Percentiles rank a stretch among this genome's conserved stretches.
phyloP scores from a whole-genome alignment of 2,888 invertebrate genomes.

The Chydorus sphaericus region DNA sequence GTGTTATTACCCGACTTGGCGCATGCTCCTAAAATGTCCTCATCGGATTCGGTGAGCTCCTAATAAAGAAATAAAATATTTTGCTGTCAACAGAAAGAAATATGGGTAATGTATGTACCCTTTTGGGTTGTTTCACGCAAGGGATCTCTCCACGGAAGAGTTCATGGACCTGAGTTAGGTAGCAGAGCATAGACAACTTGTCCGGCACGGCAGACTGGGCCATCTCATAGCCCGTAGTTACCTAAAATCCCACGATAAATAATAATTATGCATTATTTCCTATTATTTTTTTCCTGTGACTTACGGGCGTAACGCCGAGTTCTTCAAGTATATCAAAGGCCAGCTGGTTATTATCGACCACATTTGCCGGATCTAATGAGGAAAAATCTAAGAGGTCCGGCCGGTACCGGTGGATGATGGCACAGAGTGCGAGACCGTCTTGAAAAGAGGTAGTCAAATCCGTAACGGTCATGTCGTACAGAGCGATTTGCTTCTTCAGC shows the following conservation, averaged over 20 bases:
- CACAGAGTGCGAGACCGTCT: constrained; percentile 49
- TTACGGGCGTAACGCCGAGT: constrained; percentile 49
- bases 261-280: not conserved
- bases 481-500: constrained; percentile 55
- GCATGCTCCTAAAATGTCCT: constrained; percentile 1
- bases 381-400: constrained; percentile 73
- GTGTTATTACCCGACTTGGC: too few species aligned
- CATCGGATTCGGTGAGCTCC: constrained; percentile 2
- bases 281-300: constrained; percentile 15
- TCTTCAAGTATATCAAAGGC: constrained; percentile 82
- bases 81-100: not conserved
- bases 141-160: constrained; percentile 85
- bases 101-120: constrained; percentile 32
- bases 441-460: constrained; percentile 56
- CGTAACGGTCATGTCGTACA: constrained; percentile 43
- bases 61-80: not conserved
- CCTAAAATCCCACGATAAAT: constrained; percentile 27
- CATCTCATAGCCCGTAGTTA: constrained; percentile 63
- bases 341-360: constrained; percentile 53
- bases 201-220: constrained; percentile 53
- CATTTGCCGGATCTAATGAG: constrained; percentile 45
- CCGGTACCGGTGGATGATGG: constrained; percentile 67
- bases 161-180: constrained; percentile 75
- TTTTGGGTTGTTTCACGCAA: constrained; percentile 55
- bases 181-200: constrained; percentile 58